A percentile compares a stretch with the other conserved stretches of the same genome.
phyloP scores from a whole-genome alignment of 2,888 invertebrate genomes.

The Poecilus cupreus region DNA sequence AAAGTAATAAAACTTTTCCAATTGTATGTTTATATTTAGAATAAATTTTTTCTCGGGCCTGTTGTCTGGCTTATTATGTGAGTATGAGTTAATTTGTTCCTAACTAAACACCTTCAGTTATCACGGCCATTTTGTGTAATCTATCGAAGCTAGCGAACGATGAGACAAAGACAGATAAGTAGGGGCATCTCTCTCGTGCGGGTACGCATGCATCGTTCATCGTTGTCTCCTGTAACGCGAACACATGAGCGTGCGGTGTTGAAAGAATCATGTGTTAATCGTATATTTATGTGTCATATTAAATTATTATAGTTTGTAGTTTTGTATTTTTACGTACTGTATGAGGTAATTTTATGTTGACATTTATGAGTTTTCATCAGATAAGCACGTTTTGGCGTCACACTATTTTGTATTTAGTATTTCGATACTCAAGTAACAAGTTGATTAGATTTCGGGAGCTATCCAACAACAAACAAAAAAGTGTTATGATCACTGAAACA shows the following conservation, averaged over 20 bases:
- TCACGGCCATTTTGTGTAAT: constrained; percentile 44
- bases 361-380: too few relatives aligned
- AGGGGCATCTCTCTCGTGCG: neutral
- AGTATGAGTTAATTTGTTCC: neutral
- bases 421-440: too few relatives aligned
- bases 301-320: neutral
- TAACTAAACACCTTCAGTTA: neutral
- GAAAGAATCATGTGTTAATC: neutral
- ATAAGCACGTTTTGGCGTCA: too few relatives aligned
- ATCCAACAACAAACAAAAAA: too few relatives aligned
- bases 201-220: neutral
- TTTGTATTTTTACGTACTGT: neutral
- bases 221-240: neutral
- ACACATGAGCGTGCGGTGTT: neutral
- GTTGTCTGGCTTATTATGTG: too few relatives aligned
- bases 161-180: neutral
- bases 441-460: too few relatives aligned
- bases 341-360: too few relatives aligned
- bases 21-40: neutral
- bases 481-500: too few relatives aligned
- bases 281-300: neutral
- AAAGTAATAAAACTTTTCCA: constrained; percentile 7
- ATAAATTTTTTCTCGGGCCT: too few relatives aligned
- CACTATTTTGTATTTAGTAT: too few relatives aligned
- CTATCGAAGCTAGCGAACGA: constrained; percentile 24